Conservation (phyloP, 1,140 invertebrate genomes). For the Bursaphelenchus mucronatus region DNA sequence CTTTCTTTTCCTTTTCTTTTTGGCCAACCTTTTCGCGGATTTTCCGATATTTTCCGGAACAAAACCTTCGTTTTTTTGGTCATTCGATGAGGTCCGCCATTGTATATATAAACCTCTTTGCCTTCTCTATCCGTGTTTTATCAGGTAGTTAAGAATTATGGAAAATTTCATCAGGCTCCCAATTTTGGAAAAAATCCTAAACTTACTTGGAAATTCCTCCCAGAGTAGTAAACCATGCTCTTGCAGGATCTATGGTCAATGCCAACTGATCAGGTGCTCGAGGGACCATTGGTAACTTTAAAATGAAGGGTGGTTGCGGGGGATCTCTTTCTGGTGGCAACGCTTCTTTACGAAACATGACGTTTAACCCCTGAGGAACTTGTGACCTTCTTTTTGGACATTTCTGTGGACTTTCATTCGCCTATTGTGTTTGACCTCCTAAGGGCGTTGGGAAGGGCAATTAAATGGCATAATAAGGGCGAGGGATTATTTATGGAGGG, state of each 20-base stretch:
- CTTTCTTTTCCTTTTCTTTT: too few species aligned
- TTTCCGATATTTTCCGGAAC: too few species aligned
- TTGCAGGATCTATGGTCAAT: conserved; percentile 33
- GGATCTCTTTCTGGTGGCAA: conserved; percentile 22
- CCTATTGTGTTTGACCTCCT: too few species aligned
- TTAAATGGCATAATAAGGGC: too few species aligned
- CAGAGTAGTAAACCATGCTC: conserved; percentile 27
- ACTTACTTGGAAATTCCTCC: conserved; percentile 38
- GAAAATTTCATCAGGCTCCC: background rate
- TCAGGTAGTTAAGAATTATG: background rate
- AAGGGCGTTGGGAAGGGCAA: too few species aligned
- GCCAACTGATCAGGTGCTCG: conserved; percentile 32
- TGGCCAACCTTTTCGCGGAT: too few species aligned
- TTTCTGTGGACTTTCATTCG: too few species aligned
- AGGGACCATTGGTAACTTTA: conserved; percentile 27
- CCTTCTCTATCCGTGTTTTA: background rate
- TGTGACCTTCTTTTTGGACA: too few species aligned
- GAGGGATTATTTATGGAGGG: too few species aligned
- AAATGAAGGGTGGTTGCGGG: conserved; percentile 17
- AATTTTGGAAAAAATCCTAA: background rate
- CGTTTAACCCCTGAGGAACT: too few species aligned
- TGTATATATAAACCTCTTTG: background rate
- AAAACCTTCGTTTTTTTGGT: too few species aligned
- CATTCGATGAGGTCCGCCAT: background rate
- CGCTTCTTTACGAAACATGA: conserved; percentile 1